Percentiles rank a stretch among this genome's conserved stretches.
Conservation (phyloP, 2,888 invertebrate genomes). For the Aspidapion aeneum region DNA sequence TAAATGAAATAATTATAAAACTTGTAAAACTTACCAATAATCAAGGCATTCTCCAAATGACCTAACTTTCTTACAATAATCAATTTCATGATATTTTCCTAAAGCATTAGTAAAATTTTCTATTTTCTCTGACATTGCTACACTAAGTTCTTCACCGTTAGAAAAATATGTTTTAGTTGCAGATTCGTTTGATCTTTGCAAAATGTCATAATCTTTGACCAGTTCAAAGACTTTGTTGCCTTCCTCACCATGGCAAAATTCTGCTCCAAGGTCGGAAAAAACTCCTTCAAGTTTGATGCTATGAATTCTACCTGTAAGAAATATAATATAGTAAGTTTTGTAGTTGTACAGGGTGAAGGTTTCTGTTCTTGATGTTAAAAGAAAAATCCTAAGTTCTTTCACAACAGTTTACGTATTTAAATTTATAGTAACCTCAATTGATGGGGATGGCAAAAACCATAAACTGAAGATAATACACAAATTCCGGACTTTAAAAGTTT, state of each 20-base stretch:
- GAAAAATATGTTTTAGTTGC: conserved; percentile 15
- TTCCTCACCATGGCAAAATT: conserved; percentile 19
- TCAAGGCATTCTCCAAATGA: conserved; percentile 28
- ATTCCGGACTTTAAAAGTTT: too few species aligned
- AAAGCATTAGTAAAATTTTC: conserved; percentile 18
- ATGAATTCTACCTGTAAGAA: conserved; percentile 15
- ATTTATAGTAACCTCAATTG: too few species aligned
- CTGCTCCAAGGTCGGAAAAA: conserved; percentile 20
- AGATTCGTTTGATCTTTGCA: conserved; percentile 7
- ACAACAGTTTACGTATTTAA: too few species aligned
- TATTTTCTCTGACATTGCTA: conserved; percentile 12
- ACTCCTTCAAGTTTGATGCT: conserved; percentile 20
- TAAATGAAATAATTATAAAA: too few species aligned
- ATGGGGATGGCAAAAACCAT: too few species aligned
- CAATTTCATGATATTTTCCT: conserved; percentile 20
- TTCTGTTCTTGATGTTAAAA: too few species aligned
- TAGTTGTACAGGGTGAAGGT: too few species aligned
- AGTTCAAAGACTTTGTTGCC: conserved; percentile 18
- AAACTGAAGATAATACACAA: too few species aligned
- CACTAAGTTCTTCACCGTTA: conserved; percentile 17
- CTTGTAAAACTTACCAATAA: conserved; percentile 25
- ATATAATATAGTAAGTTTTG: too few species aligned
- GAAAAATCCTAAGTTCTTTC: too few species aligned
- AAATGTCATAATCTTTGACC: conserved; percentile 19
- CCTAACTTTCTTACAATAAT: conserved; percentile 10